Base-by-base conservation (phyloP, 2,888 invertebrate species). In the Blastobasis lacticolella region DNA sequence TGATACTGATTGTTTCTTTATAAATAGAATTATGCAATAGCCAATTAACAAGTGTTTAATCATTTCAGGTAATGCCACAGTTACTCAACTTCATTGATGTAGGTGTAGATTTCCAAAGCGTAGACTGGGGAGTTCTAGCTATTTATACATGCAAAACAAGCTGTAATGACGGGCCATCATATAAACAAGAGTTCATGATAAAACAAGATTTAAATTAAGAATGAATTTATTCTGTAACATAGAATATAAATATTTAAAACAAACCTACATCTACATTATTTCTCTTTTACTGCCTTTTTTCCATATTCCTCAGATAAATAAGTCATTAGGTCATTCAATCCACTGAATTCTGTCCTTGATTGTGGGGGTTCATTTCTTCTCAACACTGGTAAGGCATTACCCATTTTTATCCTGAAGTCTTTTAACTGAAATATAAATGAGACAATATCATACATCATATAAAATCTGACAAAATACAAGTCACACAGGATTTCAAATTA, bases 51-150 rank as follows among this genome's bases (percentile, higher is more conserved):
- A 38, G 10, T 8, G 36, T 43, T 38, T 53, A 8, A 37, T 43
- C 4, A 8, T 54, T 49, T 10, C 40, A 52, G 47, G 48, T 51
- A 48, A 93, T 96, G 93, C 95, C 96, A 1, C 95, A 96, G 74
- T 81, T 95, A 54, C 74, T 96, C 36, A 92, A 92, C 66, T 90
- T 91, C 63, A 86, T 95, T 37, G 88, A 92, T 56, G 89, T 94
- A 56, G 92, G 94, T 42, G 78, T 88, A 56, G 75, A 90, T 46
- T 71, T 90, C 4, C 88, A 90, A 54, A 89, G 89, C 65, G 84
- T 98, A 48, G 98, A 99, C 80, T 98, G 97, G 96, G 98, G 98
- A 36, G 92, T 95, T 10, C 76, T 99, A 49, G 91, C 91, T 47
- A 80, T 98, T 37, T 99, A 94, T 76, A 96, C 97, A 0, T 99